phyloP scores from a whole-genome alignment of 2,888 invertebrate species.

The Biston betularia region DNA sequence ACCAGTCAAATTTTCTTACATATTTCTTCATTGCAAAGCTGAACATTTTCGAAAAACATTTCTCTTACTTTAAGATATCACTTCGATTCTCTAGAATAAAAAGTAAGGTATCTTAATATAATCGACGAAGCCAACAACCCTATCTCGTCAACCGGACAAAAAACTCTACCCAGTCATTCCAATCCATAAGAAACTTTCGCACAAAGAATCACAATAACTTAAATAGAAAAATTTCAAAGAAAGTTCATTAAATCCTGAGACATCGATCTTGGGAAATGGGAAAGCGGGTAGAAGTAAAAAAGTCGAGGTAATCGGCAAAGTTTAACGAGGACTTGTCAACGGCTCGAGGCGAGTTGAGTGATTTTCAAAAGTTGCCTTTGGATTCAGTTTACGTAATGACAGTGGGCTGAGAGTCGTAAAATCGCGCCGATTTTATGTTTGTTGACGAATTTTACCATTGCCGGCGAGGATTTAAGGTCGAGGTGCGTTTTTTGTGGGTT shows the following conservation, averaged over 20 bases:
- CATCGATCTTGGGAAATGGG: slow-evolving; percentile 56
- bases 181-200: slow-evolving; percentile 24
- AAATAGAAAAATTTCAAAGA: slow-evolving; percentile 40
- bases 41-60: too few relatives aligned
- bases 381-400: slow-evolving; percentile 47
- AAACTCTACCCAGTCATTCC: slow-evolving; percentile 6
- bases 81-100: too few relatives aligned
- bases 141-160: slow-evolving; percentile 4
- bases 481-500: slow-evolving; percentile 9
- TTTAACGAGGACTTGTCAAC: slow-evolving; percentile 72
- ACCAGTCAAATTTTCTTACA: too few relatives aligned
- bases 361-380: slow-evolving; percentile 52
- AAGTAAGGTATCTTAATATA: too few relatives aligned
- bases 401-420: slow-evolving; percentile 49
- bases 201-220: slow-evolving; percentile 43
- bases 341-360: slow-evolving; percentile 62
- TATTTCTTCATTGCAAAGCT: too few relatives aligned
- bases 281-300: slow-evolving; percentile 55
- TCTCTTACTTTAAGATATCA: too few relatives aligned
- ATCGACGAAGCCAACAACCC: slow-evolving; percentile 11
- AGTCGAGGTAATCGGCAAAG: slow-evolving; percentile 63
- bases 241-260: slow-evolving; percentile 46
- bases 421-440: slow-evolving; percentile 38
- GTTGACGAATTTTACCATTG: slow-evolving; percentile 25
- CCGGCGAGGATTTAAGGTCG: slow-evolving; percentile 6